A percentile compares a stretch with the other conserved stretches of the same genome.
These are phyloP conservation scores for Rhaphigaster nebulosa DNA, from an alignment of 2,888 invertebrate genomes.

Conservation along the genomic window DNA sequence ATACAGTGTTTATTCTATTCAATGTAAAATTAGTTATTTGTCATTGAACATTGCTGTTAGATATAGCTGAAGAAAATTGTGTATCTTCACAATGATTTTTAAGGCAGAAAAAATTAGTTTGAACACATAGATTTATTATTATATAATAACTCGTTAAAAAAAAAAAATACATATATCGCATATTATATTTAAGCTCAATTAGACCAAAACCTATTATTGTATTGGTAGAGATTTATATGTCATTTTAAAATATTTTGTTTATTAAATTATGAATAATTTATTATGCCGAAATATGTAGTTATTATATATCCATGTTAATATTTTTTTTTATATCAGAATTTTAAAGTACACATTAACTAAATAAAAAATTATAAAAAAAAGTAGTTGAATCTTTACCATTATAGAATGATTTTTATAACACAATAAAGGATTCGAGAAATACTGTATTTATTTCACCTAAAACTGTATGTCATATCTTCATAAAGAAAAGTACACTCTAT, in stretches of 20 bases:
- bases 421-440: slow-evolving; percentile 33
- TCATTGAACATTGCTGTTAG: slow-evolving; percentile 43
- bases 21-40: slow-evolving; percentile 25
- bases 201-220: slow-evolving; percentile 36
- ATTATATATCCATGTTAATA: slow-evolving; percentile 36
- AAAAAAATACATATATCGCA: neutral
- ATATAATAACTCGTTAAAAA: neutral
- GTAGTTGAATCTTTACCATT: slow-evolving; percentile 26
- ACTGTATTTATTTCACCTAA: slow-evolving; percentile 28
- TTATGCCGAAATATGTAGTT: slow-evolving; percentile 20
- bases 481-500: neutral
- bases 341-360: neutral
- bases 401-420: slow-evolving; percentile 39
- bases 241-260: slow-evolving; percentile 21
- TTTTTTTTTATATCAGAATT: slow-evolving; percentile 38
- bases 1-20: slow-evolving; percentile 14
- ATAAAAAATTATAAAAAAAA: neutral
- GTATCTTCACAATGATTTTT: slow-evolving; percentile 34
- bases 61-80: slow-evolving; percentile 38
- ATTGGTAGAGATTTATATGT: slow-evolving; percentile 29
- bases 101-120: neutral
- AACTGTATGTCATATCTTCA: neutral
- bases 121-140: slow-evolving; percentile 44
- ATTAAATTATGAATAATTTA: slow-evolving; percentile 19
- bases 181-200: slow-evolving; percentile 50